These are phyloP conservation scores for Eilema caniola DNA, from an alignment of 2,888 invertebrate species.

Conservation along the genomic window DNA sequence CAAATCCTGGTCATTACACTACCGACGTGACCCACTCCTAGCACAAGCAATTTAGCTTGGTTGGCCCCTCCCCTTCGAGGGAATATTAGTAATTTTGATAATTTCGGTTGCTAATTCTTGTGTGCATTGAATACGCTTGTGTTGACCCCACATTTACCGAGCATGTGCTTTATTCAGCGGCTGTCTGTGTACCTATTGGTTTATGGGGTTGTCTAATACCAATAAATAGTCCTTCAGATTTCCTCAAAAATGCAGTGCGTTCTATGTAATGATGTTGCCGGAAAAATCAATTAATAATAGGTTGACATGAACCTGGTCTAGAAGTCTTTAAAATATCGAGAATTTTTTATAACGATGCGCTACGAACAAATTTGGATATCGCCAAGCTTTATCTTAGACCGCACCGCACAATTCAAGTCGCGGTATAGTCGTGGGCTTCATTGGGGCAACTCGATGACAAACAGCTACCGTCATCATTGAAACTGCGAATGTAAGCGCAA, in stretches of 20 bases:
- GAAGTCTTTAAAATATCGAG: neutral
- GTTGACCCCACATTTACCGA: neutral
- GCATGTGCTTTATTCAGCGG: slow-evolving; percentile 1
- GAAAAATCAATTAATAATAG: neutral
- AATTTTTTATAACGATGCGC: neutral
- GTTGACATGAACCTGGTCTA: neutral
- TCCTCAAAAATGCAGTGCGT: neutral
- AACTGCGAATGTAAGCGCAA: too few relatives aligned
- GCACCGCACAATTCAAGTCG: too few relatives aligned
- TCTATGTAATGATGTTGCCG: too few relatives aligned
- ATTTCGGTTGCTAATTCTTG: too few relatives aligned
- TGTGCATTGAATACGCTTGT: neutral
- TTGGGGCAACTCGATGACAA: too few relatives aligned
- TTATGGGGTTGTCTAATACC: neutral
- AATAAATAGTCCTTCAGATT: neutral
- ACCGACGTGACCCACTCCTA: too few relatives aligned
- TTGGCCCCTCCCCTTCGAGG: too few relatives aligned
- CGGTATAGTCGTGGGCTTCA: too few relatives aligned
- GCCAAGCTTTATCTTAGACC: neutral
- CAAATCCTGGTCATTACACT: too few relatives aligned
- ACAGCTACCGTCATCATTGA: too few relatives aligned
- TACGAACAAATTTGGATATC: neutral
- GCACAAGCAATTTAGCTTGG: too few relatives aligned
- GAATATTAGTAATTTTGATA: too few relatives aligned
- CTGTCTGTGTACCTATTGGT: neutral